These are phyloP conservation scores for Galeopterus variegatus DNA, from an alignment of 2,113 vertebrate genomes.

Conservation along the genomic window DNA sequence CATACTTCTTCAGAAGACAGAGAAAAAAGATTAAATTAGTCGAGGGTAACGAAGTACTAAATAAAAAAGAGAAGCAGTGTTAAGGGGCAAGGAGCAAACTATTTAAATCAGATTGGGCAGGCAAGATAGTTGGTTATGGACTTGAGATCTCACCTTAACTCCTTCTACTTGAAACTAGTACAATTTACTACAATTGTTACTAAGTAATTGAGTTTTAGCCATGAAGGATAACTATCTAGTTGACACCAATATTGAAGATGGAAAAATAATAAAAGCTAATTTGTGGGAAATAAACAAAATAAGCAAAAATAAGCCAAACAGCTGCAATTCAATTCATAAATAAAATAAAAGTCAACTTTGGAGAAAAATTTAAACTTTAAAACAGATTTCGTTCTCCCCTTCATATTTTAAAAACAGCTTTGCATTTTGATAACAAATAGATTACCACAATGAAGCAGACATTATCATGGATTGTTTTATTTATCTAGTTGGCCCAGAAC, in stretches of 20 bases:
- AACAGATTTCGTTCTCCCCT: not conserved
- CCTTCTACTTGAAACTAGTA: not conserved
- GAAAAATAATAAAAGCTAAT: conserved; percentile 62
- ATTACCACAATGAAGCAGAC: conserved; percentile 55
- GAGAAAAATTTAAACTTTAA: conserved; percentile 18
- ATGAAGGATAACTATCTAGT: conserved; percentile 27
- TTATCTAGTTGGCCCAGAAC: conserved; percentile 2
- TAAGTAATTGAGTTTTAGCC: not conserved
- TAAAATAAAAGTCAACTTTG: not conserved
- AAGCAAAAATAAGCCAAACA: not conserved
- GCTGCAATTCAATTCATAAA: conserved; percentile 50
- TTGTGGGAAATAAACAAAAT: conserved; percentile 55
- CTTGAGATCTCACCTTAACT: not conserved
- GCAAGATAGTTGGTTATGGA: not conserved
- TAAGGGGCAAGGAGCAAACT: not conserved
- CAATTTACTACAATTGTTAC: not conserved
- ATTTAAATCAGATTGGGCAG: not conserved
- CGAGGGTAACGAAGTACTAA: conserved; percentile 52
- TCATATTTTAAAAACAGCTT: conserved; percentile 54
- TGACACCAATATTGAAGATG: not conserved
- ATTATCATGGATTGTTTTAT: conserved; percentile 55
- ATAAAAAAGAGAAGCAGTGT: not conserved
- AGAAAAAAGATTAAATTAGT: not conserved
- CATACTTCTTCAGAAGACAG: conserved; percentile 17
- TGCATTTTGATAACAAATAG: conserved; percentile 25